Conservation (phyloP, 2,888 invertebrate species). For the Meghimatium bilineatum region DNA sequence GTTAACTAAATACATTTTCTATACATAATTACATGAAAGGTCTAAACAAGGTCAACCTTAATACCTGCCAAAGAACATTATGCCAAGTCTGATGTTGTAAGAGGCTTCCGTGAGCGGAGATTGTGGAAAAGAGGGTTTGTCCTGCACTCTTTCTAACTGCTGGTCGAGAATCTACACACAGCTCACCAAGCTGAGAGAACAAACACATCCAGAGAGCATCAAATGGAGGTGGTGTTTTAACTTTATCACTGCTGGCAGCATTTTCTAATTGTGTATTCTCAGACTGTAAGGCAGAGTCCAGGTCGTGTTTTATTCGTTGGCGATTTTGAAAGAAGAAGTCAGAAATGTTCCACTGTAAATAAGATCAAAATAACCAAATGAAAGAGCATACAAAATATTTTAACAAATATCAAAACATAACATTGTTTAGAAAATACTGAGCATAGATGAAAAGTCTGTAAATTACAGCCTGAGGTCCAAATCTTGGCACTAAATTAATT, state of each 20-base stretch:
- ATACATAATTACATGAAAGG: no score
- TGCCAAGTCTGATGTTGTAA: slow-evolving; percentile 94
- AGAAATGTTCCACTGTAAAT: slow-evolving; percentile 95
- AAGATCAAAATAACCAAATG: not conserved
- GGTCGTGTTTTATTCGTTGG: slow-evolving; percentile 79
- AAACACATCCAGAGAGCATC: slow-evolving; percentile 98
- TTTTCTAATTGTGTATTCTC: slow-evolving; percentile 39
- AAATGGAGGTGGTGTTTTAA: slow-evolving; percentile 80
- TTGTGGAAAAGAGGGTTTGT: slow-evolving; percentile 97
- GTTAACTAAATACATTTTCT: no score
- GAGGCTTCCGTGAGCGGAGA: slow-evolving; percentile 94
- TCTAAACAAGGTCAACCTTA: no score
- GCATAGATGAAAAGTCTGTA: no score
- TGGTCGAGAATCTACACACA: slow-evolving; percentile 96
- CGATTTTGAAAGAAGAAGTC: slow-evolving; percentile 98
- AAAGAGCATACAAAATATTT: not conserved
- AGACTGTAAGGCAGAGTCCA: slow-evolving; percentile 57
- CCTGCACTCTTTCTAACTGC: slow-evolving; percentile 97
- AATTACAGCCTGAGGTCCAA: no score
- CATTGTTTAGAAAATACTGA: no score
- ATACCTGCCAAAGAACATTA: slow-evolving; percentile 91
- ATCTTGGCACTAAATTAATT: no score
- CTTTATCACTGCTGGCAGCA: slow-evolving; percentile 1
- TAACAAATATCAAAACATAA: not conserved
- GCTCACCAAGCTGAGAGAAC: slow-evolving; percentile 79